Conservation (phyloP, 1,140 invertebrate genomes). For the Polyergus mexicanus region DNA sequence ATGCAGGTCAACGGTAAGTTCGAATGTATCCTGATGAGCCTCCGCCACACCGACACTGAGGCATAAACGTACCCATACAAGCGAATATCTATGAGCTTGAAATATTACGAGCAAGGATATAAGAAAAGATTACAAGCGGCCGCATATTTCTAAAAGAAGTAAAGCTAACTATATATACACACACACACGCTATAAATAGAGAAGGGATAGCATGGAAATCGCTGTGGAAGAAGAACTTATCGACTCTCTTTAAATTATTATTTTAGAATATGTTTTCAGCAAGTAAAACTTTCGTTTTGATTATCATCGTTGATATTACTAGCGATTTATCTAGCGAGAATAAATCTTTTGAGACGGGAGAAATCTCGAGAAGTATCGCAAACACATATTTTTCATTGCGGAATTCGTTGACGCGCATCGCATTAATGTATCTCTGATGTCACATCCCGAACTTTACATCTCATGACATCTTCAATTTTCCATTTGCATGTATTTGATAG, state of each 20-base stretch:
- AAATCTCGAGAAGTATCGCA: constrained; percentile 70
- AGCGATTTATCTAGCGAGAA: constrained; percentile 52
- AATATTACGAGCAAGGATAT: background rate
- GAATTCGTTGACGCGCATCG: background rate
- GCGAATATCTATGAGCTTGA: constrained; percentile 13
- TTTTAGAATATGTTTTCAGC: constrained; percentile 51
- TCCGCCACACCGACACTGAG: background rate
- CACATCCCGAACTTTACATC: background rate
- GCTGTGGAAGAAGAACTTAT: constrained; percentile 1
- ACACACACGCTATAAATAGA: background rate
- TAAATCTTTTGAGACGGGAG: constrained; percentile 75
- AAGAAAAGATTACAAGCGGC: background rate
- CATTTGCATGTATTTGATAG: background rate
- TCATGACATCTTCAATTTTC: background rate
- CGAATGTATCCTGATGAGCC: constrained; percentile 3
- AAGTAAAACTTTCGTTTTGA: constrained; percentile 76
- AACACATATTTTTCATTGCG: background rate
- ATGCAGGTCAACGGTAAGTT: constrained; percentile 82
- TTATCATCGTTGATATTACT: constrained; percentile 60
- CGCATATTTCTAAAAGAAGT: background rate
- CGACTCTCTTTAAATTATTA: background rate
- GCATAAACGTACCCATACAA: background rate
- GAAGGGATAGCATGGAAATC: background rate
- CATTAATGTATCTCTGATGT: background rate
- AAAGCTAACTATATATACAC: background rate